A percentile compares a stretch with the other conserved stretches of the same genome.
Conservation (phyloP, 2,113 vertebrate species). For the Tor tambroides region DNA sequence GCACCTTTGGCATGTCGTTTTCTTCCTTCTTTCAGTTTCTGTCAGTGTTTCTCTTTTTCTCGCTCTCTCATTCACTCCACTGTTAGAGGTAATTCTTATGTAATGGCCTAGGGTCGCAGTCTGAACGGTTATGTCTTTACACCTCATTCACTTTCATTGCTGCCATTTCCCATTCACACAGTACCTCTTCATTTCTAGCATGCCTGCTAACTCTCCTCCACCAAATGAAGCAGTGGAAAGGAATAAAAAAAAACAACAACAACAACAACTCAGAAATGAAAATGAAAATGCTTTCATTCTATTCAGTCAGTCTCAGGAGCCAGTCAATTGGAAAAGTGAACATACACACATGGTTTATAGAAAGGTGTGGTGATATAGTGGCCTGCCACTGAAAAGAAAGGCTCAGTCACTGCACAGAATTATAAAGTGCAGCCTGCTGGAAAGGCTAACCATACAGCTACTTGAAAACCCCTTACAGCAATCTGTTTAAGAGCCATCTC, state of each 20-base stretch:
- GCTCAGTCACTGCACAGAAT: slow-evolving; percentile 31
- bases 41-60: slow-evolving; percentile 24
- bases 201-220: slow-evolving; percentile 23
- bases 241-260: slow-evolving; percentile 35
- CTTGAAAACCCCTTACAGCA: slow-evolving; percentile 34
- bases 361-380: slow-evolving; percentile 40
- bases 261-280: slow-evolving; percentile 45
- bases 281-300: slow-evolving; percentile 36
- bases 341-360: slow-evolving; percentile 20
- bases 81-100: slow-evolving; percentile 44
- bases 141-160: slow-evolving; percentile 58
- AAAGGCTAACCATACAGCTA: slow-evolving; percentile 38
- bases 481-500: slow-evolving; percentile 46
- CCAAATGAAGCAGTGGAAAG: slow-evolving; percentile 12
- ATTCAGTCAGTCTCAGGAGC: slow-evolving; percentile 17
- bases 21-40: not conserved
- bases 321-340: slow-evolving; percentile 51
- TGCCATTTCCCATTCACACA: slow-evolving; percentile 12
- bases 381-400: slow-evolving; percentile 23
- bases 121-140: slow-evolving; percentile 45
- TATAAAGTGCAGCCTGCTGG: slow-evolving; percentile 45
- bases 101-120: slow-evolving; percentile 41
- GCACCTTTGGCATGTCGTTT: not conserved
- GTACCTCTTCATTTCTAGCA: slow-evolving; percentile 41
- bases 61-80: slow-evolving; percentile 8